Conservation (phyloP, 2,113 vertebrate species). For the Gallinago media region DNA sequence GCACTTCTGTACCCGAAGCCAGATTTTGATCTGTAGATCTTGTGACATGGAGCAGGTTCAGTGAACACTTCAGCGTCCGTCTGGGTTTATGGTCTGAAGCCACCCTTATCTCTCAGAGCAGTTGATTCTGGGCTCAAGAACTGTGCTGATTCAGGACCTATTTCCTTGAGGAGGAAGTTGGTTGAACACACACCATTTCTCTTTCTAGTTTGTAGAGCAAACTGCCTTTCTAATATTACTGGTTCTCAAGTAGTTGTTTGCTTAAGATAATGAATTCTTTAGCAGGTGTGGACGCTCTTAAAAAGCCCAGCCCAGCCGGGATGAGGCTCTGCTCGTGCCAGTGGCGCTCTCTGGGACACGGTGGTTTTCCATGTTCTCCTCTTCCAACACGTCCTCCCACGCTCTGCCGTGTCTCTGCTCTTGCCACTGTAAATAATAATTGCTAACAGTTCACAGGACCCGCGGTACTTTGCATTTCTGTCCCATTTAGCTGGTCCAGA, state of each 20-base stretch:
- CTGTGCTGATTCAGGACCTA: background rate
- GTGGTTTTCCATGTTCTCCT: background rate
- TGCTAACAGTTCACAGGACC: background rate
- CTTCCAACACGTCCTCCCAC: background rate
- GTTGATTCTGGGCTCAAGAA: accelerated
- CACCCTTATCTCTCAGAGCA: background rate
- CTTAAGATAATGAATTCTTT: background rate
- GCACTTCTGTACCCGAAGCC: background rate
- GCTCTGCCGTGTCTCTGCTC: background rate
- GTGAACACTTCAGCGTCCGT: accelerated
- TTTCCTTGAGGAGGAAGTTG: background rate
- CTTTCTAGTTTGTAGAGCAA: background rate
- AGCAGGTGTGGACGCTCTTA: background rate
- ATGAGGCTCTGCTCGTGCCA: accelerated
- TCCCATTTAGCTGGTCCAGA: background rate
- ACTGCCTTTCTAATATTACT: background rate
- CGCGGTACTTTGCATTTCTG: accelerated
- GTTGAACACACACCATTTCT: background rate
- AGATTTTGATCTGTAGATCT: background rate
- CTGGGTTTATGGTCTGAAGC: background rate
- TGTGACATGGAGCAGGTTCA: accelerated
- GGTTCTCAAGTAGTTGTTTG: background rate
- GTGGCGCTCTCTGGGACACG: accelerated
- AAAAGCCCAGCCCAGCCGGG: background rate
- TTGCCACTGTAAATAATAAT: background rate